These are phyloP conservation scores for Parthenolecanium corni DNA, from an alignment of 2,888 invertebrate species.

Conservation along the genomic window DNA sequence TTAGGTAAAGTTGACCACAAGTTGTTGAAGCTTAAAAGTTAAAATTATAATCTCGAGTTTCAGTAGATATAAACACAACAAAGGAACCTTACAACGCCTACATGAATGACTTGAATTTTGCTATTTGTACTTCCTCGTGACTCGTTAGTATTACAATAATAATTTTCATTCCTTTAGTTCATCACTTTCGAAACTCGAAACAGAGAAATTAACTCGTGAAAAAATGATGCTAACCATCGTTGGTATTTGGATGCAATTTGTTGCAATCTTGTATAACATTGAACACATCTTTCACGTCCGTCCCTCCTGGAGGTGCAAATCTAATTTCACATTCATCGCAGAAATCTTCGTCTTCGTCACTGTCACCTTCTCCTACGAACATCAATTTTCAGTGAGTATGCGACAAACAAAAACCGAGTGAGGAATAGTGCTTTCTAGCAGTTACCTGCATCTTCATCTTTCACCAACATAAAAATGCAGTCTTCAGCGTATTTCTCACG, in stretches of 20 bases:
- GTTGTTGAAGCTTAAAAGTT: no score
- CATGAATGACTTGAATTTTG: no score
- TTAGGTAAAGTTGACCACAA: no score
- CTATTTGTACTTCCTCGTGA: no score
- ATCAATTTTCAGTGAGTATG: no score
- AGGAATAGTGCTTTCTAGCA: no score
- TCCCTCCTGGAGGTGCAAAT: conserved; percentile 10
- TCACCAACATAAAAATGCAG: conserved; percentile 8
- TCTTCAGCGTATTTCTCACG: conserved; percentile 12
- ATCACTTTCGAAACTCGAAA: background rate
- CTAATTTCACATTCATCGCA: conserved; percentile 9
- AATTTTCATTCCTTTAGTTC: no score
- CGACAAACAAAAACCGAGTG: no score
- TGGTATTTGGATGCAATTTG: background rate
- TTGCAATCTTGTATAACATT: conserved; percentile 9
- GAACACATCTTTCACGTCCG: conserved; percentile 2
- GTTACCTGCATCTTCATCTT: conserved; percentile 9
- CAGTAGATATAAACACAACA: no score
- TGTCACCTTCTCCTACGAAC: background rate
- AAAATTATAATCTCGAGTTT: no score
- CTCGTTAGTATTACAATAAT: no score
- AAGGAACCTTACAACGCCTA: no score
- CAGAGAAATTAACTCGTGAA: background rate
- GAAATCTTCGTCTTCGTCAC: background rate
- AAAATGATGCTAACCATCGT: background rate